Base-by-base conservation (phyloP, 2,797 vertebrate genomes). In the Botia almorhae region DNA sequence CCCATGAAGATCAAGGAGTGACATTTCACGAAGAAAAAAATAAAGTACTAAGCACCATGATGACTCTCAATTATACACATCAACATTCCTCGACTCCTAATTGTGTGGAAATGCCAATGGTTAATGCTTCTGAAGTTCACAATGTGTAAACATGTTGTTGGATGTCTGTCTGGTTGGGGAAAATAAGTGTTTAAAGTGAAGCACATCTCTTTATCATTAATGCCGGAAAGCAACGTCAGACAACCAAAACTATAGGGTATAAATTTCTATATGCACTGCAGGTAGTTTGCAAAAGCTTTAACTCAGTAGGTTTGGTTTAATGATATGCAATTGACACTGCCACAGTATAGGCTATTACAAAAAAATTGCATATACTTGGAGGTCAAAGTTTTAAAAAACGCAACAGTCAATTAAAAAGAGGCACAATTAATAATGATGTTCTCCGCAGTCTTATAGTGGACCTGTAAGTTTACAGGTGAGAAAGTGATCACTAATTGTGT, bases 31-130 rank as follows among this genome's bases (percentile, higher is more conserved):
- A 51, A 73, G 13, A 77, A 46, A 29, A 73, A 21, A 5, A 36
- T 0, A 12, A 68, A 26, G 43, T 43, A 50, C 60, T 36, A 10
- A n/a, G 10, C 21, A 61, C 46, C 50, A 53, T 55, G 43, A 78
- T 78, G 81, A 81, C 74, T 78, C 80, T 72, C 55, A 69, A 80
- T 87, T 86, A 84, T 84, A 77, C 69, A 79, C 72, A 84, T 81
- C 85, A 82, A 78, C 83, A 83, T 85, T 81, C 74, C 72, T 70
- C 16, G 12, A 21, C 51, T 60, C 63, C 65, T 80, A 73, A 74
- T 80, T 67, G 13, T 65, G 55, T 69, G 72, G 73, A 82, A 74
- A 76, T 63, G 46, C 16, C 67, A 75, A 55, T 78, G 33, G 67
- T 51, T 80, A 21, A 68, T n/a, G 26, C 46, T 23, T 39, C 60